These are phyloP conservation scores for Myoxocephalus aenaeus DNA, from an alignment of 2,797 vertebrate species.

Conservation along the genomic window DNA sequence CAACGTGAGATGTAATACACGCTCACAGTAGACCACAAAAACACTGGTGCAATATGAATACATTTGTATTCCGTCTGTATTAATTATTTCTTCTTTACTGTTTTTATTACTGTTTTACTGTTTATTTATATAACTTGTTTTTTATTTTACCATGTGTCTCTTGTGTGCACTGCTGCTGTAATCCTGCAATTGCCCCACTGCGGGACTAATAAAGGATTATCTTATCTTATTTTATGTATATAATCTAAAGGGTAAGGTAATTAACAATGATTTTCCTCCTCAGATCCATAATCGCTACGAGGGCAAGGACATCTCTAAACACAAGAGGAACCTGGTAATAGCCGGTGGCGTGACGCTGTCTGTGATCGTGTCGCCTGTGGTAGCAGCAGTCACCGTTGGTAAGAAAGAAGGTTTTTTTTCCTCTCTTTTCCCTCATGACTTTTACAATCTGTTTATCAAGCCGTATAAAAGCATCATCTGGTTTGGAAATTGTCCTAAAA, in stretches of 20 bases:
- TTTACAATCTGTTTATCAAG: background rate
- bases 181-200: too few species aligned
- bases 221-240: background rate
- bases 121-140: too few species aligned
- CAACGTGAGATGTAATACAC: background rate
- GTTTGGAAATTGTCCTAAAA: background rate
- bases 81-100: too few species aligned
- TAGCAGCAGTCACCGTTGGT: slow-evolving; percentile 99
- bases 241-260: background rate
- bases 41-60: too few species aligned
- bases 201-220: too few species aligned
- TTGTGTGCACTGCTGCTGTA: too few species aligned
- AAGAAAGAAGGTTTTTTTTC: slow-evolving; percentile 63
- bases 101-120: too few species aligned
- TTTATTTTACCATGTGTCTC: too few species aligned
- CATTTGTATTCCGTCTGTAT: too few species aligned
- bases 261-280: background rate
- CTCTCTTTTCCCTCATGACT: background rate
- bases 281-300: slow-evolving; percentile 99
- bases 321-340: slow-evolving; percentile 97
- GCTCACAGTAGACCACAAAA: too few species aligned
- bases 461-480: background rate
- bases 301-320: slow-evolving; percentile 97
- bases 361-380: slow-evolving; percentile 96
- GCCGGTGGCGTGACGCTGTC: slow-evolving; percentile 97